Base-by-base conservation (phyloP, 2,797 vertebrate genomes). In the Macroramphosus scolopax region DNA sequence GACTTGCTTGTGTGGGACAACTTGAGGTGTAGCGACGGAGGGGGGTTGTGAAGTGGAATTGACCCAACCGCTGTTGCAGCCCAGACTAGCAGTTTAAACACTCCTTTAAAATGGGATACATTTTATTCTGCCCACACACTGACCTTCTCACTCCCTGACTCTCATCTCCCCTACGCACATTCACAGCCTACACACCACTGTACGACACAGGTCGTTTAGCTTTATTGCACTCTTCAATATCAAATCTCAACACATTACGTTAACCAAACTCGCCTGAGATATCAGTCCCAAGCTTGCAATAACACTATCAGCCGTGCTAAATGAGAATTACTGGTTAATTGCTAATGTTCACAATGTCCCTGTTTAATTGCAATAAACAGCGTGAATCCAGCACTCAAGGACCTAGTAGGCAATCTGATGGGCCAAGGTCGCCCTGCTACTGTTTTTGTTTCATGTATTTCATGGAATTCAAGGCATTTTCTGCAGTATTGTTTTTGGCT, bases 41-140 rank as follows among this genome's bases (percentile, higher is more conserved):
- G 33, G 28, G 28, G 1, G 18, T 8, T 33, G 18, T 55, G 42
- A 44, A 66, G 66, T 65, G 51, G 73, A 72, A 51, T 63, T 64
- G 70, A 75, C 75, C 69, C 63, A 45, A 43, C 43, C 32, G 15
- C 59, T 32, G 49, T 63, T 58, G 47, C 41, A 48, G 30, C 28
- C 46, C 59, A 38, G 49, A 52, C 52, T 51, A 65, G 41, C 53
- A 22, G 63, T 71, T 72, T 47, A 71, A 80, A 72, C 67, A 44
- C 51, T 60, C 39, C 35, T 70, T 59, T 43, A 53, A 62, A 75
- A 51, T 14, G 9, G 44, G 64, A 68, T 60, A 5, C 57, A 35
- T 76, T 82, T 77, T 54, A 66, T 72, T 52, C 80, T 47, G 64
- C 77, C 71, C 71, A 81, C 80, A 62, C 75, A n/a, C 41, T 73